Percentiles rank a stretch among this genome's conserved stretches.
These are phyloP conservation scores for Malurus elegans DNA, from an alignment of 2,113 vertebrate genomes.

Conservation along the genomic window DNA sequence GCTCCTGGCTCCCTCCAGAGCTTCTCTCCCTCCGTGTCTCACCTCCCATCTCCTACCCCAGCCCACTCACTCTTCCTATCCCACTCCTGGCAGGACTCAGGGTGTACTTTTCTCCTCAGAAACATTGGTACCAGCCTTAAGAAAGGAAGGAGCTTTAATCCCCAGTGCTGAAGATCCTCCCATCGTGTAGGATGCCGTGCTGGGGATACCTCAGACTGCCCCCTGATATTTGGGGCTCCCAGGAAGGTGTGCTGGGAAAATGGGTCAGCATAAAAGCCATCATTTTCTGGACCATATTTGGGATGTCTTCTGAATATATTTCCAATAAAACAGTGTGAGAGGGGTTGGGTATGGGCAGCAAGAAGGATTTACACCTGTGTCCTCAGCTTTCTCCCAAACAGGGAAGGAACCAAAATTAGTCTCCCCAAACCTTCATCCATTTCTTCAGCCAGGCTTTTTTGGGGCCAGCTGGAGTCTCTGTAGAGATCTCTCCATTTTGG, in stretches of 20 bases:
- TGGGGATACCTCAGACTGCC: neutral
- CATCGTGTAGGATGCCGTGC: neutral
- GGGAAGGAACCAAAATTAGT: neutral
- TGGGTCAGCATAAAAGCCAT: neutral
- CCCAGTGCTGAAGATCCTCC: neutral
- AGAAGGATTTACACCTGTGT: neutral
- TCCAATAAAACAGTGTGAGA: neutral
- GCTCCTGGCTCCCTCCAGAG: neutral
- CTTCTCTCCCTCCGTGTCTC: neutral
- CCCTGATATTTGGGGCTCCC: neutral
- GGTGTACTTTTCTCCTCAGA: neutral
- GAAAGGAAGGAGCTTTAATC: neutral
- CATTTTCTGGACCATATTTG: neutral
- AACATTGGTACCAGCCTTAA: neutral
- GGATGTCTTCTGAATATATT: neutral
- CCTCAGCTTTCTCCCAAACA: neutral
- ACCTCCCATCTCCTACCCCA: neutral
- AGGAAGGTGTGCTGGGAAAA: neutral
- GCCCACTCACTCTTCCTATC: accelerated
- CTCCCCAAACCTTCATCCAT: neutral
- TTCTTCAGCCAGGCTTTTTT: neutral
- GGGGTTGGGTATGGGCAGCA: neutral
- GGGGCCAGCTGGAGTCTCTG: neutral
- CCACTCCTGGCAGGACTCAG: neutral
- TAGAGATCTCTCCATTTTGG: neutral